phyloP scores from a whole-genome alignment of 2,797 vertebrate species.

The Xiphophorus birchmanni region DNA sequence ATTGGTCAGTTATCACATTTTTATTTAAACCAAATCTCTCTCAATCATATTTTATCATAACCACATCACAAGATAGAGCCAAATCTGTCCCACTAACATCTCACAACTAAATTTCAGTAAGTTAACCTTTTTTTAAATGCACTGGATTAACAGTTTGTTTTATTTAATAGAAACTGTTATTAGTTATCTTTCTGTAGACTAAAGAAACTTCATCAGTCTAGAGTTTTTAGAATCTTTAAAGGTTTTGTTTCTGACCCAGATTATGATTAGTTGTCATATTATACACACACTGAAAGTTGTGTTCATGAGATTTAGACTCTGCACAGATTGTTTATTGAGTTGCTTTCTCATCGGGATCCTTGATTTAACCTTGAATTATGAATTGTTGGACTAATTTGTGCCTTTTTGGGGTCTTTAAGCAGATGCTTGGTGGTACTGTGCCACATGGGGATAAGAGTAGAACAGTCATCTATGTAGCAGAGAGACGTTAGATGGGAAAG shows the following conservation, averaged over 20 bases:
- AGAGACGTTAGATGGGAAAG: not conserved
- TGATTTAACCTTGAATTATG: not conserved
- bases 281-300: not conserved
- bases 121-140: not conserved
- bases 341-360: not conserved
- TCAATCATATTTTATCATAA: not conserved
- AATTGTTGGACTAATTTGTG: not conserved
- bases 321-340: not conserved
- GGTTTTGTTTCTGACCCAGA: not conserved
- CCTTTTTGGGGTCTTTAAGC: not conserved
- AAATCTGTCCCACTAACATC: not conserved
- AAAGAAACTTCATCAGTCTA: not conserved
- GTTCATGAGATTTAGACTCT: not conserved
- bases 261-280: not conserved
- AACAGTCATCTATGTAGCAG: conserved; percentile 19
- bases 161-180: not conserved
- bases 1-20: not conserved
- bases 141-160: not conserved
- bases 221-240: not conserved
- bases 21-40: not conserved
- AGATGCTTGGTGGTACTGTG: not conserved
- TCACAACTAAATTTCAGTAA: too few relatives aligned
- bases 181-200: not conserved
- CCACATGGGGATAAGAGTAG: not conserved
- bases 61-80: not conserved